Base-by-base conservation (phyloP, 2,797 vertebrate species). In the Poecile montanus region DNA sequence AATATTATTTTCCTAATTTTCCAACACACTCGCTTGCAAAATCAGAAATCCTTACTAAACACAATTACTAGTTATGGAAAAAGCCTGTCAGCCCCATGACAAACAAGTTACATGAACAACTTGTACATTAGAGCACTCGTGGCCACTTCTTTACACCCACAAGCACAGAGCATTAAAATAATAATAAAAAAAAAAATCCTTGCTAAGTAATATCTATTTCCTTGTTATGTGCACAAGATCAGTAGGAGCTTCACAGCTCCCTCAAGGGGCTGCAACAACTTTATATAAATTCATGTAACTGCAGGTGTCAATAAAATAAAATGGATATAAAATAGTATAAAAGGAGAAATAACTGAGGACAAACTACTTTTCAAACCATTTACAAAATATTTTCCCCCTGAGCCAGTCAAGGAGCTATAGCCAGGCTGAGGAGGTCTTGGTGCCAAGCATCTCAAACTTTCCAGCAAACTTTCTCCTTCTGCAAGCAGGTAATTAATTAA, bases 211-310 rank as follows among this genome's bases (percentile, higher is more conserved):
- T 30, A 32, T 73, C 73, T n/a, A 30, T 68, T 94, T 77, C 57
- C 61, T 67, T 30, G 29, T 4, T n/a, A 42, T 9, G 20, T 4
- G 29, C 68, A 44, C 3, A 18, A 30, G 51, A 76, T 21, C 27
- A 3, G 67, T 2, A 47, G 7, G 34, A 91, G 74, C 73, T 73
- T 61, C 10, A 13, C 61, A 78, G 91, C 80, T 93, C 88, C 91
- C 95, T 91, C 91, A 84, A 95, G 88, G 73, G 86, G 86, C 53
- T 85, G 60, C 57, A 79, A 63, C 15, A 70, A 47, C 54, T 89
- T 82, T 13, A 27, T 18, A 67, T 6, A 48, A 79, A 79, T 10
- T 40, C 11, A 29, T 15, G 9, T 9, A 40, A 38, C 23, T 0
- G 2, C 15, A 18, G 73, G 16, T 1, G 6, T 58, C 21, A n/a